Evolutionary conservation across 2,888 invertebrate genomes (phyloP).

Genomic region (Empis livida): DNA sequence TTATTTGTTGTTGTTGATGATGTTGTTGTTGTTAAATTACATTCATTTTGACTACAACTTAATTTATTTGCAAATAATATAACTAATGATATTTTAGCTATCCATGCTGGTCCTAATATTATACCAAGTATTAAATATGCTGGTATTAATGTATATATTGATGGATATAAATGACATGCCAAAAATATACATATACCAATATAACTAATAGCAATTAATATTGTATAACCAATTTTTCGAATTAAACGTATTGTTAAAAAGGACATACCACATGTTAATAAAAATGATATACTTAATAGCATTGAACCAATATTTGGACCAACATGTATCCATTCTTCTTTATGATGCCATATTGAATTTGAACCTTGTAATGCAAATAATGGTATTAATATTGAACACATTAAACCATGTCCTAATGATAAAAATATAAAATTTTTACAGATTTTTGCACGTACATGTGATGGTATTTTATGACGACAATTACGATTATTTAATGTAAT

Average conservation of each 20-base stretch:
- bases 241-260: constrained; percentile 40
- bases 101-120: constrained; percentile 37
- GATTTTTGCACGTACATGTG: constrained; percentile 29
- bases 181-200: constrained; percentile 45
- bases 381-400: constrained; percentile 29
- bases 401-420: constrained; percentile 28
- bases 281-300: constrained; percentile 47
- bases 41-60: constrained; percentile 33
- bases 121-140: constrained; percentile 45
- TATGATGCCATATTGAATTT: constrained; percentile 35
- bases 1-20: not conserved
- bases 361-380: constrained; percentile 32
- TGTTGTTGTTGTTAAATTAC: constrained; percentile 15
- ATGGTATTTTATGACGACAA: constrained; percentile 32
- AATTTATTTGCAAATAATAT: constrained; percentile 30
- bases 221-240: constrained; percentile 40
- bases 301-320: constrained; percentile 44
- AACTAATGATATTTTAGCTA: constrained; percentile 29
- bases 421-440: constrained; percentile 29
- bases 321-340: constrained; percentile 31
- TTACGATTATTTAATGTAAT: constrained; percentile 46
- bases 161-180: constrained; percentile 45
- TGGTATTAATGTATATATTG: constrained; percentile 40
- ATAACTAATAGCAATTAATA: constrained; percentile 39
- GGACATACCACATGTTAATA: constrained; percentile 45